phyloP scores from a whole-genome alignment of 2,888 invertebrate genomes.

The Thumatha senex region DNA sequence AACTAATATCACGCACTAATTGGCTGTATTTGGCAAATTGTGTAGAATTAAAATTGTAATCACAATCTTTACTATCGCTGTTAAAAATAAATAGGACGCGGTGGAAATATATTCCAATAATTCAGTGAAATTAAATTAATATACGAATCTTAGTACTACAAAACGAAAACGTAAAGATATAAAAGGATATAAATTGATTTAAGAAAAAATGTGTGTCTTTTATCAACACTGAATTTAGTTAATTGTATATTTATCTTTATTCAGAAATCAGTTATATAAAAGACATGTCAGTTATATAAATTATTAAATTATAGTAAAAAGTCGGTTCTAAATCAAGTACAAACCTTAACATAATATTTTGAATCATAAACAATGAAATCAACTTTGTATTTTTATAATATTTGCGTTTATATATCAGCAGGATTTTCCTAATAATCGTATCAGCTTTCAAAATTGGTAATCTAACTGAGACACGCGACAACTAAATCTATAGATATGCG shows the following conservation, averaged over 20 bases:
- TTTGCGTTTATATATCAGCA: too few species aligned
- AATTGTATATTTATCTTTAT: background rate
- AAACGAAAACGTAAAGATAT: constrained; percentile 57
- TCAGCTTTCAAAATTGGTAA: too few species aligned
- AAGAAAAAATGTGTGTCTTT: background rate
- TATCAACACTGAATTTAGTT: background rate
- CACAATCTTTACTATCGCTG: constrained; percentile 29
- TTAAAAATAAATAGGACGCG: constrained; percentile 63
- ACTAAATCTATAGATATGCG: background rate
- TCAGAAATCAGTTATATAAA: too few species aligned
- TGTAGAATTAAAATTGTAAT: constrained; percentile 25
- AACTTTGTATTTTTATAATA: too few species aligned
- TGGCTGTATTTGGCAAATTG: constrained; percentile 54
- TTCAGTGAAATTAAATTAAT: constrained; percentile 46
- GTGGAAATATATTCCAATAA: constrained; percentile 56
- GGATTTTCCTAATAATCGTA: too few species aligned
- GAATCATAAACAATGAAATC: too few species aligned
- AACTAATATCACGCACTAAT: constrained; percentile 79
- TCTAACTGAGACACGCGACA: too few species aligned
- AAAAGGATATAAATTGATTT: background rate
- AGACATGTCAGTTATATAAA: too few species aligned
- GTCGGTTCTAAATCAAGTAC: too few species aligned
- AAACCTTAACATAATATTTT: too few species aligned
- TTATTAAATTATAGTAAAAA: too few species aligned
- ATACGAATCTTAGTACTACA: constrained; percentile 43